Base-by-base conservation (phyloP, 2,888 invertebrate genomes). In the Cactoblastis cactorum region DNA sequence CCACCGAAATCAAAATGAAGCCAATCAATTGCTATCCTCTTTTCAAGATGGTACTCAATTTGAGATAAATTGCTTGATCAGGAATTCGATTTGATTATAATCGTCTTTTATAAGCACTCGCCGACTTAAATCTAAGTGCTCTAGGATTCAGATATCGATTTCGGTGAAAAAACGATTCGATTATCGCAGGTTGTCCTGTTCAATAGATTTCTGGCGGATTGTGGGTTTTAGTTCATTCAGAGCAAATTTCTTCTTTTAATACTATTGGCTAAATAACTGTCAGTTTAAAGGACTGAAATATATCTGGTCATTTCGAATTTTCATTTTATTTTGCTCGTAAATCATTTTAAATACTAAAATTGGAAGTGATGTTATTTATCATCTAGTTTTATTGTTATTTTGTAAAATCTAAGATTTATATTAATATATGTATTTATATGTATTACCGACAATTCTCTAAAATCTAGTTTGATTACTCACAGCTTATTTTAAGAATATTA, bases 21-120 rank as follows among this genome's bases (percentile, higher is more conserved):
- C 55, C 61, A 61, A 62, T 62, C 55, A 61, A 57, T 56, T 57
- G 52, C 53, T 57, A 53, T 48, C 52, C 49, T 37, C 52, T 51
- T 58, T 57, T 61, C 64, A 59, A 62, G 56, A 55, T 58, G 56
- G 59, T 53, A 52, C 56, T 61, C 61, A 49, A 57, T 58, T 56
- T 56, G 53, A 56, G 56, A 71, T 70, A 70, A 67, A 70, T 69
- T 67, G 59, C 65, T 65, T 63, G 62, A 64, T 65, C 65, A 65
- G 58, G 61, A 64, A 66, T 68, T 65, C 66, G 53, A 69, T 71
- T 72, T 62, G 63, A 71, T 72, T 71, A 71, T 69, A 71, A 72
- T 71, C 67, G 62, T 56, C 61, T 63, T 61, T 66, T 66, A 66
- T 68, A 66, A 66, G 63, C 61, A 63, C 53, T 51, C 55, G 48